Conservation (phyloP, 1,140 invertebrate species). For the Camponotus pennsylvanicus region DNA sequence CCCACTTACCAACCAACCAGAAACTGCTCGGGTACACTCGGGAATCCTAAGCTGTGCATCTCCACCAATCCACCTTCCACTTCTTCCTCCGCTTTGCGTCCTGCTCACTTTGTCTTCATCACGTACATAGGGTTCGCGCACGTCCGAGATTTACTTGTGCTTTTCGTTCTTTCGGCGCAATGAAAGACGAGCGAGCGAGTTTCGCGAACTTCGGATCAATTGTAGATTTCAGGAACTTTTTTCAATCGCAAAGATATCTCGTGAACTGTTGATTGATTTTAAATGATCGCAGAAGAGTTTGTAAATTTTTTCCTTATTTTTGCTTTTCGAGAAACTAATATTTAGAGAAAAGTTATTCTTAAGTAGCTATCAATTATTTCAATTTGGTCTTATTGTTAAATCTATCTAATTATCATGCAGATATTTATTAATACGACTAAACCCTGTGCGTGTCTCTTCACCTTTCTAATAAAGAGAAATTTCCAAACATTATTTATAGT, state of each 20-base stretch:
- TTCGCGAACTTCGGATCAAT: neutral
- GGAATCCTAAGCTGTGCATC: slow-evolving; percentile 82
- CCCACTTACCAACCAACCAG: slow-evolving; percentile 87
- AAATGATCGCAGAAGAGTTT: slow-evolving; percentile 19
- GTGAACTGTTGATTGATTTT: slow-evolving; percentile 34
- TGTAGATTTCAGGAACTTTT: neutral
- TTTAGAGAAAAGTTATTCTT: neutral
- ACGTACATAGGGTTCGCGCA: neutral
- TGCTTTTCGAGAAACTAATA: neutral
- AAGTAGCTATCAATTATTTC: neutral
- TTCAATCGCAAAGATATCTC: slow-evolving; percentile 19
- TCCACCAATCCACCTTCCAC: slow-evolving; percentile 81
- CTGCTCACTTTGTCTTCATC: slow-evolving; percentile 41
- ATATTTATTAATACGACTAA: neutral
- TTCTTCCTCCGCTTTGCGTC: slow-evolving; percentile 54
- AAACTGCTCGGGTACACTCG: slow-evolving; percentile 83
- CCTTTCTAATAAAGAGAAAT: slow-evolving; percentile 48
- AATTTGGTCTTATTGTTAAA: slow-evolving; percentile 18
- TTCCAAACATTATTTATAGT: slow-evolving; percentile 13
- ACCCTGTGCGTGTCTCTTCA: slow-evolving; percentile 8
- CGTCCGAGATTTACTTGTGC: slow-evolving; percentile 41
- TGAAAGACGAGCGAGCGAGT: slow-evolving; percentile 19
- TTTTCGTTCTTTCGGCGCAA: slow-evolving; percentile 37
- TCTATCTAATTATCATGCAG: neutral
- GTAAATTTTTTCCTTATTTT: neutral